A percentile compares a stretch with the other conserved stretches of the same genome.
These are phyloP conservation scores for Malurus elegans DNA, from an alignment of 2,113 vertebrate genomes.

Conservation along the genomic window DNA sequence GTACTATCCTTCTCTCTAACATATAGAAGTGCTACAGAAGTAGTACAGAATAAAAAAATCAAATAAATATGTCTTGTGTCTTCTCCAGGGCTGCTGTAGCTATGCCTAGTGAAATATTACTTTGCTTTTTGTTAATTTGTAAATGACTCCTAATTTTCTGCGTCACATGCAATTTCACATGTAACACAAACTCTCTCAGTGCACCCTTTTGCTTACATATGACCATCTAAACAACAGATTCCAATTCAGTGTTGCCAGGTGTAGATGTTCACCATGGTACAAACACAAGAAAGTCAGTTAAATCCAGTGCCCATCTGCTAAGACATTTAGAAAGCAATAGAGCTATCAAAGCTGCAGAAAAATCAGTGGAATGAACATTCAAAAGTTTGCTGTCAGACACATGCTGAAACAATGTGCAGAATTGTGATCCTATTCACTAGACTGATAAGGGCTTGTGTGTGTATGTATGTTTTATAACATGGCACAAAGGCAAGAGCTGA, in stretches of 20 bases:
- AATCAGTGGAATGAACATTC: rapidly evolving
- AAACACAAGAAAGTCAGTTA: background rate
- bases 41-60: background rate
- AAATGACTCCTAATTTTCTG: background rate
- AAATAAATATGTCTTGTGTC: background rate
- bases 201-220: background rate
- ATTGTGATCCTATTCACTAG: background rate
- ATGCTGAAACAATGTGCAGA: background rate
- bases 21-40: background rate
- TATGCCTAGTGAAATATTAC: background rate
- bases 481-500: background rate
- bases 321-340: background rate
- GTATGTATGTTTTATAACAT: background rate
- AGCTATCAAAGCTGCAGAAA: background rate
- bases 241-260: background rate
- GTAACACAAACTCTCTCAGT: background rate
- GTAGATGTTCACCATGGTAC: background rate
- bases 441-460: background rate
- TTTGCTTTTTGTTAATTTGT: background rate
- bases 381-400: background rate
- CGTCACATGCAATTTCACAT: background rate
- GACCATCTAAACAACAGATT: background rate
- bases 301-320: background rate
- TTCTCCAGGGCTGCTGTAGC: background rate
- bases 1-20: background rate